These are phyloP conservation scores for Melanotus villosus DNA, from an alignment of 2,888 invertebrate species.

Conservation along the genomic window DNA sequence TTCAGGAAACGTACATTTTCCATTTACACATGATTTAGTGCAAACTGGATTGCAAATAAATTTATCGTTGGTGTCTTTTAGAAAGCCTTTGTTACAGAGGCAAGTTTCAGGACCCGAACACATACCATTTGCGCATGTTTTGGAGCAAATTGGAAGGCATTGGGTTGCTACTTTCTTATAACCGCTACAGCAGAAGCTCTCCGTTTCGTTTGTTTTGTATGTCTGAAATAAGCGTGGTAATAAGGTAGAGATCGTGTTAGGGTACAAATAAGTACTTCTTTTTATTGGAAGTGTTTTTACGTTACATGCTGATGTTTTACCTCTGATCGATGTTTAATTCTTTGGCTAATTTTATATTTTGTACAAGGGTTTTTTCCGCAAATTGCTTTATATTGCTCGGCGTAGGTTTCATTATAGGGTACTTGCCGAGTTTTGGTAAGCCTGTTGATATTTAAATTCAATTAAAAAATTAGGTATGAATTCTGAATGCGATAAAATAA, in stretches of 20 bases:
- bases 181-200: slow-evolving; percentile 18
- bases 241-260: too few relatives aligned
- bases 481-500: too few relatives aligned
- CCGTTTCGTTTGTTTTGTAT: slow-evolving; percentile 2
- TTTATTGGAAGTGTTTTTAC: too few relatives aligned
- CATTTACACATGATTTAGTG: slow-evolving; percentile 51
- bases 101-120: slow-evolving; percentile 57
- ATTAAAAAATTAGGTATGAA: too few relatives aligned
- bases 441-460: background rate
- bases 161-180: background rate
- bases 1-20: slow-evolving; percentile 52
- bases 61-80: slow-evolving; percentile 41
- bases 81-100: slow-evolving; percentile 54
- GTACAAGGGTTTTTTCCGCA: background rate
- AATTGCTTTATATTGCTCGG: background rate
- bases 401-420: slow-evolving; percentile 19
- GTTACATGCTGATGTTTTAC: too few relatives aligned
- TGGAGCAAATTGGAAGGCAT: slow-evolving; percentile 41
- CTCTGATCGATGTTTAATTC: background rate
- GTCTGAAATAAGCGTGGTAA: slow-evolving; percentile 5
- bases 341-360: background rate
- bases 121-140: slow-evolving; percentile 65
- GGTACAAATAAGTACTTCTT: too few relatives aligned
- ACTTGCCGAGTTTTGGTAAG: background rate
- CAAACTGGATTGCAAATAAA: slow-evolving; percentile 27